A percentile compares a stretch with the other conserved stretches of the same genome.
phyloP scores from a whole-genome alignment of 1,140 invertebrate species.

The Rhopalosiphum maidis region DNA sequence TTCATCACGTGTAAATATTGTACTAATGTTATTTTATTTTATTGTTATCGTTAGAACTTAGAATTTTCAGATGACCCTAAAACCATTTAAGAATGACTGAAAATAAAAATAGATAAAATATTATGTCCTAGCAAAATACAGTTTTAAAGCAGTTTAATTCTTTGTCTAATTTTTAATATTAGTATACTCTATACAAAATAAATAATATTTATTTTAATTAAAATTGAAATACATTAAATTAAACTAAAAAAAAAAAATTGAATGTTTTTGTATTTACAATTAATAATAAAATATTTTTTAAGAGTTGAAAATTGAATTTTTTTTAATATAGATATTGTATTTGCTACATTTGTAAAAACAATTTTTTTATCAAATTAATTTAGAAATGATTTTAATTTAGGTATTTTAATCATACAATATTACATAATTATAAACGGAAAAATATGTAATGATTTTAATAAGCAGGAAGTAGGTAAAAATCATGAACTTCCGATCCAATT shows the following conservation, averaged over 20 bases:
- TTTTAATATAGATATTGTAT: not conserved
- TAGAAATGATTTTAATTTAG: too few relatives aligned
- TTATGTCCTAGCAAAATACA: too few relatives aligned
- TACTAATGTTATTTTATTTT: not conserved
- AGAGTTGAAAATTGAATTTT: not conserved
- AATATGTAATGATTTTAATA: not conserved
- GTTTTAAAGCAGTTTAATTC: too few relatives aligned
- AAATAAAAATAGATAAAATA: too few relatives aligned
- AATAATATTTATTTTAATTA: not conserved
- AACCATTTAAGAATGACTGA: not conserved
- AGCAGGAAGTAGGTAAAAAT: too few relatives aligned
- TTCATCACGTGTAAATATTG: not conserved
- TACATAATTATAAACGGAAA: not conserved
- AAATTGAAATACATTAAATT: not conserved
- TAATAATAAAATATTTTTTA: not conserved
- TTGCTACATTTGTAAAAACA: not conserved
- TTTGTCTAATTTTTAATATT: too few relatives aligned
- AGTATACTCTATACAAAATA: not conserved
- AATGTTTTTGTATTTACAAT: not conserved
- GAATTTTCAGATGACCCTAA: not conserved
- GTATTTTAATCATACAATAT: too few relatives aligned
- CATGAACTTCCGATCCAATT: too few relatives aligned
- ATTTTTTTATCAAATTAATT: not conserved
- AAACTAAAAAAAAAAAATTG: not conserved
- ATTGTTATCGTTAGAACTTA: not conserved